A percentile compares a stretch with the other conserved stretches of the same genome.
Conservation (phyloP, 2,113 vertebrate species). For the Diadophis punctatus region DNA sequence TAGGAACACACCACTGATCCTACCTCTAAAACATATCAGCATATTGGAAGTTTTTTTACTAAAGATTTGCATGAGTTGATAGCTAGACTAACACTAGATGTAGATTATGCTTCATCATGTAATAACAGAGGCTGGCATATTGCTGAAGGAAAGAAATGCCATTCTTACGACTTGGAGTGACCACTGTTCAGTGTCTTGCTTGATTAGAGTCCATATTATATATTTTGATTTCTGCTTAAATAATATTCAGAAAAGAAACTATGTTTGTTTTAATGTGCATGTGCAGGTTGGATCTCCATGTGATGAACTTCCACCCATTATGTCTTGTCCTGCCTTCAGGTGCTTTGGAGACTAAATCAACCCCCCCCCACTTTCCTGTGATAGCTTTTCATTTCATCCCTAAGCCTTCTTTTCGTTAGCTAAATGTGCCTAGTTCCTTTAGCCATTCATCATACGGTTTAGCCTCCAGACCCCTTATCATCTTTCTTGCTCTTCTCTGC, state of each 20-base stretch:
- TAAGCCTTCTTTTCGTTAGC: too few species aligned
- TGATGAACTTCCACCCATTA: too few species aligned
- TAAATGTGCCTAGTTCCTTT: too few species aligned
- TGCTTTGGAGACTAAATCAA: too few species aligned
- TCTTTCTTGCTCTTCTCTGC: too few species aligned
- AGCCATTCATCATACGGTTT: too few species aligned
- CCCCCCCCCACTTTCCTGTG: too few species aligned
- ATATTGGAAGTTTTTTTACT: neutral
- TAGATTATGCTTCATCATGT: neutral
- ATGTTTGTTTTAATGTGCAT: neutral
- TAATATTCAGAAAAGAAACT: neutral
- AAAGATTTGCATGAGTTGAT: constrained; percentile 17
- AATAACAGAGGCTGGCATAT: neutral
- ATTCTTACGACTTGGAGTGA: constrained; percentile 14
- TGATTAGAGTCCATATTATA: neutral
- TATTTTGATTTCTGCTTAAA: accelerated
- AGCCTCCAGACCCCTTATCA: too few species aligned
- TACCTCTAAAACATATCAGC: neutral
- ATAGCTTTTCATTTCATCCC: too few species aligned
- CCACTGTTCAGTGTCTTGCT: neutral
- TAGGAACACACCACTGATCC: too few species aligned
- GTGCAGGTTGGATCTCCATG: neutral
- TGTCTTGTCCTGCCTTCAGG: too few species aligned
- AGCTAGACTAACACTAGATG: neutral
- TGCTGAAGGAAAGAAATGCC: constrained; percentile 30